Evolutionary conservation across 2,888 invertebrate genomes (phyloP), one percentile per base, ranked within the genome.

Genomic region (Hartigia nigra): DNA sequence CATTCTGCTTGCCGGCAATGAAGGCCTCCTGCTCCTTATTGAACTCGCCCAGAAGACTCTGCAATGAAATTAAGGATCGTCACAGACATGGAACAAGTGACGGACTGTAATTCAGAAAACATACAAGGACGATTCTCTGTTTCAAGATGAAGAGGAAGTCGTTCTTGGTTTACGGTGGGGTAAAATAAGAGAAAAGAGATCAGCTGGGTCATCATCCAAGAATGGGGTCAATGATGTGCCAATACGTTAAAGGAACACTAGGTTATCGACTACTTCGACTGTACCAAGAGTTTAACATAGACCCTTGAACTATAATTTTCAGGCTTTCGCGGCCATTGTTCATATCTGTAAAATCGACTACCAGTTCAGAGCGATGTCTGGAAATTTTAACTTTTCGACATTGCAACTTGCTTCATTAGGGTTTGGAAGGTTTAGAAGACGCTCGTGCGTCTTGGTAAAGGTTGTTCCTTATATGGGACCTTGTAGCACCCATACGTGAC

Each of bases 11-110:
- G 78, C 96, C 96, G 91, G 97, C 97, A 88, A 98, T 95, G 93
- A 99, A 99, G 76, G 98, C 97, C 87, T 98, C 98, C 92, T 99
- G 98, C 91, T 99, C 99, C 90, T 97, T 97, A 92, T 98, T 98
- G 93, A 99, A 97, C 90, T 99, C 99, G 77, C 98, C 98, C 88
- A 99, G 94, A 92, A 99, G 96, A 92, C 97, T 98, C 98, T 98
- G 93, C 12, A 93, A 92, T 83, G 84, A 87, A 77, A 77, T 75
- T 31, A 75, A 75, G 34, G 34, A 36, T 34, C 75, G 12, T 72
- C 12, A 55, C 5, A 23, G 55, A n/a, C n/a, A n/a, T 14, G 55
- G 55, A 9, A 55, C 23, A 55, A 55, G 55, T 55, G 55, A 55
- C 9, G 23, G 9, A 9, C 2, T 23, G 23, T 23, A 2, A 55